Base-by-base conservation (phyloP, 1,140 invertebrate genomes). In the Dendroctonus valens region DNA sequence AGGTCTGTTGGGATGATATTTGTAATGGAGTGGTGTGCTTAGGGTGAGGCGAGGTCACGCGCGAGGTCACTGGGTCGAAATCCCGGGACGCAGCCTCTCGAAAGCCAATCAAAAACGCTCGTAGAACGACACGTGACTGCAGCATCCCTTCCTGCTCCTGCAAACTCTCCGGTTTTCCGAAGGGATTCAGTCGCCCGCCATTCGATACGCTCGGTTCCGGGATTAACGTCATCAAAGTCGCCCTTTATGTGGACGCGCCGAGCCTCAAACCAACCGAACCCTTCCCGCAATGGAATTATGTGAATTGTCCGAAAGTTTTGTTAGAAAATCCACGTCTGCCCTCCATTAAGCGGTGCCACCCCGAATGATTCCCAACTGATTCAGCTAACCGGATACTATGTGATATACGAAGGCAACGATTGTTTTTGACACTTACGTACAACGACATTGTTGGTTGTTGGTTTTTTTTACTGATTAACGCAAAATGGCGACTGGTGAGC, bases 401-500 rank as follows among this genome's bases (percentile, higher is more conserved):
- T 40, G 38, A 48, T 50, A 50, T 52, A 14, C 41, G 59, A 12
- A 48, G 59, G 39, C 48, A 51, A 61, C 61, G 61, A 54, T 11
- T 55, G 52, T 9, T 41, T 14, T 41, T 37, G 8, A 50, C 26
- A 26, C 6, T 61, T 61, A 26, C 26, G 26, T 40, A 52, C 59
- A 61, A 61, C 59, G 59, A 61, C 41, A 7, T 52, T 15, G 48
- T 11, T 61, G 41, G 57, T 59, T 46, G 15, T 55, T 42, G 39
- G 41, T 42, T 58, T 58, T 40, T 42, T 14, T 40, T 41, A 59
- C 14, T 38, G 37, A 26, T 26, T 48, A 8, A 41, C 37, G 44
- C n/a, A 61, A 37, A 59, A 87, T 87, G 86, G 83, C 83, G 70
- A 86, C 84, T 73, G 85, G 84, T 78, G 90, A 92, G 81, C 87